Evolutionary conservation across 2,888 invertebrate species (phyloP).

Genomic region (Strigamia transsilvanica): DNA sequence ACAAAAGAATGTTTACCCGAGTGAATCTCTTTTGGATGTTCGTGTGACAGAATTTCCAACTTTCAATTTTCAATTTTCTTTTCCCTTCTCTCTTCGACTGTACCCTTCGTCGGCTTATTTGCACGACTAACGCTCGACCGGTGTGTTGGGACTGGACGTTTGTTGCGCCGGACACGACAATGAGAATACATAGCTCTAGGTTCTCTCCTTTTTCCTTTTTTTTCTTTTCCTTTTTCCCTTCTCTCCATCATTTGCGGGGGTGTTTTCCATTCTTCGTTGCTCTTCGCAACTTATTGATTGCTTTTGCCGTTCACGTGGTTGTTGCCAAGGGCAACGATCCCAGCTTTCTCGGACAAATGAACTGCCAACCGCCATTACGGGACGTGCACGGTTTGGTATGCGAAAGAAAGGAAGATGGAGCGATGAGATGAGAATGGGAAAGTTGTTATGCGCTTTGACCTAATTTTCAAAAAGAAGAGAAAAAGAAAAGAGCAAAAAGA

Average conservation of each 20-base stretch:
- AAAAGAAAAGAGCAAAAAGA: no score
- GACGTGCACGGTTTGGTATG: background rate
- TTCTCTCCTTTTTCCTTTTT: background rate
- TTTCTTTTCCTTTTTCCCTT: no score
- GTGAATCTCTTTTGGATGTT: no score
- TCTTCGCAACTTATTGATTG: constrained; percentile 38
- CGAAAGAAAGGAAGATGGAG: background rate
- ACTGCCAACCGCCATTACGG: constrained; percentile 17
- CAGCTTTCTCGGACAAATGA: constrained; percentile 28
- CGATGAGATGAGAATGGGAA: background rate
- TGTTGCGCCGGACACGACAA: background rate
- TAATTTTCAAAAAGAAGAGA: no score
- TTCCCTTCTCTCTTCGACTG: no score
- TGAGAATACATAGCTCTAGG: background rate
- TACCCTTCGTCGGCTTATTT: no score
- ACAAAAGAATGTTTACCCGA: background rate
- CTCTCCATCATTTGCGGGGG: background rate
- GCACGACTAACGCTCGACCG: background rate
- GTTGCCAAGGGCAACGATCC: constrained; percentile 31
- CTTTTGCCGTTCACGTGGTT: constrained; percentile 14
- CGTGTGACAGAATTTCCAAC: background rate
- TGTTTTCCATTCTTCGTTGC: background rate
- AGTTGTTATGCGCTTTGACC: background rate
- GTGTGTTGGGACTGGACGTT: constrained; percentile 8
- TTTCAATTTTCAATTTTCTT: no score